Conservation (phyloP, 2,797 vertebrate species). For the Manis crassicaudata region DNA sequence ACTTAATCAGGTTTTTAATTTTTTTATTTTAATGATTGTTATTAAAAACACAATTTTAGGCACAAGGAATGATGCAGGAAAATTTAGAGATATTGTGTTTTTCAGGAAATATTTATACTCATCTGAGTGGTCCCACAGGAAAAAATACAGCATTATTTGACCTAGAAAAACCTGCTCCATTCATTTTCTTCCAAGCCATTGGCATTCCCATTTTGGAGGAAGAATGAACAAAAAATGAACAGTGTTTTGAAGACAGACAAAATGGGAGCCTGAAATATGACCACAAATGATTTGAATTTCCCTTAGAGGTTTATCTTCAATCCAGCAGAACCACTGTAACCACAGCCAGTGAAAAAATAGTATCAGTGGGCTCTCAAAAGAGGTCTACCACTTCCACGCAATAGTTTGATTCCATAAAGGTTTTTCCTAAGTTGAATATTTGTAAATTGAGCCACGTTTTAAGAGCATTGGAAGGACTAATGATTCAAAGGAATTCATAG, state of each 20-base stretch:
- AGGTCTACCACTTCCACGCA: neutral
- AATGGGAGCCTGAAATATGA: neutral
- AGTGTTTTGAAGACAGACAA: neutral
- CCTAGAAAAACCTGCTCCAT: neutral
- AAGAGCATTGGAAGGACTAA: neutral
- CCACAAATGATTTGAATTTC: neutral
- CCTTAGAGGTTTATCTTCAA: neutral
- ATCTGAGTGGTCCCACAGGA: neutral
- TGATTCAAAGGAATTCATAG: neutral
- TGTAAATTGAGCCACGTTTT: constrained; percentile 13
- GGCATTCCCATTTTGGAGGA: neutral
- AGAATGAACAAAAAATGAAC: neutral
- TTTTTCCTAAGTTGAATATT: neutral
- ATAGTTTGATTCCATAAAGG: neutral
- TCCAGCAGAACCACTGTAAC: neutral
- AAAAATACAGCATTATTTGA: neutral
- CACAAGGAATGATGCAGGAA: neutral
- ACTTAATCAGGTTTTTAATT: neutral
- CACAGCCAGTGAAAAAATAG: neutral
- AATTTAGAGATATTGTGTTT: neutral
- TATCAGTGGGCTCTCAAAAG: neutral
- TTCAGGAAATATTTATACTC: neutral
- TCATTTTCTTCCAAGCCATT: neutral
- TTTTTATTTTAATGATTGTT: neutral
- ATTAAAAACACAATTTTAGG: neutral